A percentile compares a stretch with the other conserved stretches of the same genome.
phyloP scores from a whole-genome alignment of 2,888 invertebrate genomes.

The Lagria hirta region DNA sequence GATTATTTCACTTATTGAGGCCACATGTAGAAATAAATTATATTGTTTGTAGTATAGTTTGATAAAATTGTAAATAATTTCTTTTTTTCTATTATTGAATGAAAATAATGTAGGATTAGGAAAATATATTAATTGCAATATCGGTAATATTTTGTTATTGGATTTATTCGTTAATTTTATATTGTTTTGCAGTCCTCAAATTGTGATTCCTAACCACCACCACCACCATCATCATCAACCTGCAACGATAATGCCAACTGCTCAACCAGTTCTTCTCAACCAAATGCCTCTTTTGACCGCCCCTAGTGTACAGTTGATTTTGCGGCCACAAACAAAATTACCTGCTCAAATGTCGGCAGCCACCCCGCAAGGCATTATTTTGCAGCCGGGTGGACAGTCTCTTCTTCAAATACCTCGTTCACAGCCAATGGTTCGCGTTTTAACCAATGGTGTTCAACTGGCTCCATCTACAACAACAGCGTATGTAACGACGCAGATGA shows the following conservation, averaged over 20 bases:
- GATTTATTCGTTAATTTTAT: not conserved
- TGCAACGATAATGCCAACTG: conserved; percentile 51
- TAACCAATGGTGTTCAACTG: conserved; percentile 60
- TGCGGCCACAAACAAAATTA: conserved; percentile 63
- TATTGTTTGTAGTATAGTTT: no score
- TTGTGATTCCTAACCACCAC: conserved; percentile 50
- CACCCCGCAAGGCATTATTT: conserved; percentile 49
- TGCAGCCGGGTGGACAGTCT: conserved; percentile 49
- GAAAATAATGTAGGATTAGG: no score
- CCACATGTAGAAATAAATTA: no score
- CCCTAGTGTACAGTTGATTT: conserved; percentile 70
- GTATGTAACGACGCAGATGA: conserved; percentile 44
- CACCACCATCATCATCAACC: conserved; percentile 43
- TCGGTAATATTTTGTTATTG: not conserved
- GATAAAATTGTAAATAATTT: no score
- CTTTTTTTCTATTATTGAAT: no score
- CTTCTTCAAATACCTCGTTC: conserved; percentile 42
- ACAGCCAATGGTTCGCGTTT: conserved; percentile 57
- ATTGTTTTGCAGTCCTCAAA: conserved; percentile 51
- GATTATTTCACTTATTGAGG: no score
- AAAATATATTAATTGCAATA: no score
- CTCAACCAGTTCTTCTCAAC: conserved; percentile 51
- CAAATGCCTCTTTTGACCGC: conserved; percentile 54
- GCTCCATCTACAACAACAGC: conserved; percentile 51
- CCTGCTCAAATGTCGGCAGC: conserved; percentile 49